A percentile compares a stretch with the other conserved stretches of the same genome.
Evolutionary conservation across 2,113 vertebrate genomes (phyloP).

Genomic region (Pachycephala philippinensis): DNA sequence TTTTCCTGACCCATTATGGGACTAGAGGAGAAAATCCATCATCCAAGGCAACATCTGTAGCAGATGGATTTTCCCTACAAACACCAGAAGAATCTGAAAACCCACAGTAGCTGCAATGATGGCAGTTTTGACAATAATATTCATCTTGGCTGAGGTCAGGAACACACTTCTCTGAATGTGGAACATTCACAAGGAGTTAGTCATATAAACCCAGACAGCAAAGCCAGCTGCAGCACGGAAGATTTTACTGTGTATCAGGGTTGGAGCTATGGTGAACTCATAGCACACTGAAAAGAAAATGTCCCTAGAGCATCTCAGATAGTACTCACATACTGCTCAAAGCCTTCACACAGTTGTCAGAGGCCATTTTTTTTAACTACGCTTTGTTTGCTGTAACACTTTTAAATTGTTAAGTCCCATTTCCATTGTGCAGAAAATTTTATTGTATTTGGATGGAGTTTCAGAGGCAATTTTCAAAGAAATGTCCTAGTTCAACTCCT

Average conservation of each 20-base stretch:
- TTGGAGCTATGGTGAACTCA: neutral
- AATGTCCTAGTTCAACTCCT: neutral
- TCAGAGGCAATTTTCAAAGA: neutral
- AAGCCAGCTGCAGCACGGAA: neutral
- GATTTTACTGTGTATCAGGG: neutral
- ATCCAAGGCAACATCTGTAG: neutral
- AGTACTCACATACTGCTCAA: neutral
- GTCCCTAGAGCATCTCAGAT: neutral
- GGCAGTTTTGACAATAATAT: constrained; percentile 40
- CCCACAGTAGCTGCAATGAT: constrained; percentile 4
- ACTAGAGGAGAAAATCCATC: neutral
- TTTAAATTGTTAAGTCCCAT: neutral
- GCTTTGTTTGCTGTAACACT: neutral
- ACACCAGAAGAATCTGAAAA: neutral
- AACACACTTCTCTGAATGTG: constrained; percentile 18
- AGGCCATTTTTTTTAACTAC: neutral
- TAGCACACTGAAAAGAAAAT: neutral
- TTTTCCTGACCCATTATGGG: neutral
- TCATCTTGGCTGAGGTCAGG: constrained; percentile 37
- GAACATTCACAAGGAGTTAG: constrained; percentile 43
- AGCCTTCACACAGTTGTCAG: neutral
- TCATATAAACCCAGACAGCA: constrained; percentile 37
- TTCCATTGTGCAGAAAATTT: neutral
- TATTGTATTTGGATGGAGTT: neutral
- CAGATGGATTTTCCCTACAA: neutral